These are phyloP conservation scores for Yponomeuta plumbellus DNA, from an alignment of 2,888 invertebrate species.

Conservation along the genomic window DNA sequence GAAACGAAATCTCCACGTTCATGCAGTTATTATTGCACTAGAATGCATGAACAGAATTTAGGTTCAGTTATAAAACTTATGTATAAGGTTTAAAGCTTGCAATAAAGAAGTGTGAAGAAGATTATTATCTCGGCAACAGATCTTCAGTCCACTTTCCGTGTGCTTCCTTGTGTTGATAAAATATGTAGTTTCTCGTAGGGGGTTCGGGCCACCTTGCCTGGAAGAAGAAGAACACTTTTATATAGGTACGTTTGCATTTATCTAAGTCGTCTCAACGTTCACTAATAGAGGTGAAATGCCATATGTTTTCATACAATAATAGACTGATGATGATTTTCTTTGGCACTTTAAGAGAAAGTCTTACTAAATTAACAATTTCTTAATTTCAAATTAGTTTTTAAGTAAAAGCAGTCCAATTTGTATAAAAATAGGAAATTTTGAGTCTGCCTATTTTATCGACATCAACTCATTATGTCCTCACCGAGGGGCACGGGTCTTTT, in stretches of 20 bases:
- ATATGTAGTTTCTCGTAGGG: conserved; percentile 63
- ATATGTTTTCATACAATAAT: not conserved
- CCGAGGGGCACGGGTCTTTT: too few species aligned
- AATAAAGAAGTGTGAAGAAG: not conserved
- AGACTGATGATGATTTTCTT: not conserved
- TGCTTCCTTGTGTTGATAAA: conserved; percentile 60
- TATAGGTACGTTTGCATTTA: conserved; percentile 23
- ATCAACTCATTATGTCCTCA: too few species aligned
- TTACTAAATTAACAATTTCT: too few species aligned
- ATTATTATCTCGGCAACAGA: conserved; percentile 10
- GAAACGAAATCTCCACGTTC: too few species aligned
- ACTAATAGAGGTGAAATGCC: conserved; percentile 1
- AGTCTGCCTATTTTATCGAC: too few species aligned
- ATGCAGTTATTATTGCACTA: too few species aligned
- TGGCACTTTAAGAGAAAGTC: not conserved
- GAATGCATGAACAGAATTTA: too few species aligned
- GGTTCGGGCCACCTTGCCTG: conserved; percentile 53
- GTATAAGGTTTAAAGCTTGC: not conserved
- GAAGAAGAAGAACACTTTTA: conserved; percentile 72
- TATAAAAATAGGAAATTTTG: too few species aligned
- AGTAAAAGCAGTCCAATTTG: too few species aligned
- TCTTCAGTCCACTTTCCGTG: conserved; percentile 30
- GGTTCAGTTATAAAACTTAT: too few species aligned
- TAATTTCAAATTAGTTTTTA: too few species aligned
- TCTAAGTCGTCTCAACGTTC: not conserved